Percentiles rank a stretch among this genome's conserved stretches.
Conservation (phyloP, 2,888 invertebrate genomes). For the Theodoxus fluviatilis region DNA sequence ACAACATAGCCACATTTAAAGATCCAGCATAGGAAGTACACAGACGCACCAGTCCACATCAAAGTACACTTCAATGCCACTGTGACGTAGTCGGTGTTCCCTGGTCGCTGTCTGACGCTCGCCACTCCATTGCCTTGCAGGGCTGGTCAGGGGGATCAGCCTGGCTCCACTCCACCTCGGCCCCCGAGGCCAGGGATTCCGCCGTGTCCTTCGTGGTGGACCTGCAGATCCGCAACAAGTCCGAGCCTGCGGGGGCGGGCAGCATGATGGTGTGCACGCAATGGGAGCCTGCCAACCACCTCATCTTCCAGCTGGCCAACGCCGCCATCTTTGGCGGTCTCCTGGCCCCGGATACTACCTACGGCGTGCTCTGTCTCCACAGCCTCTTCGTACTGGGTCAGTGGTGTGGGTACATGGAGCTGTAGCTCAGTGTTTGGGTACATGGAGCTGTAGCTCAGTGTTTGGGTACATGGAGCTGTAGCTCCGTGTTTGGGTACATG, state of each 20-base stretch:
- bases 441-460: neutral
- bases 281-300: slow-evolving; percentile 80
- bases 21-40: too few species aligned
- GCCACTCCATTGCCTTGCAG: too few species aligned
- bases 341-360: slow-evolving; percentile 79
- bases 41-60: too few species aligned
- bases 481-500: neutral
- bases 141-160: too few species aligned
- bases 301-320: slow-evolving; percentile 79
- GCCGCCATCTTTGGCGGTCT: slow-evolving; percentile 81
- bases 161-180: too few species aligned
- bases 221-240: neutral
- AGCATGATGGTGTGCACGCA: slow-evolving; percentile 68
- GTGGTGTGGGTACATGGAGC: slow-evolving; percentile 37
- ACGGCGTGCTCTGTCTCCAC: slow-evolving; percentile 84
- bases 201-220: too few species aligned
- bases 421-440: neutral
- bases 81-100: too few species aligned
- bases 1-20: too few species aligned
- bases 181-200: too few species aligned
- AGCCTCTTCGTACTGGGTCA: slow-evolving; percentile 80
- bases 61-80: too few species aligned
- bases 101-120: too few species aligned
- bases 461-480: neutral
- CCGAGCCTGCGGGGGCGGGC: slow-evolving; percentile 14